Base-by-base conservation (phyloP, 53 echinoderm and acorn worm genomes). In the Crossaster papposus region DNA sequence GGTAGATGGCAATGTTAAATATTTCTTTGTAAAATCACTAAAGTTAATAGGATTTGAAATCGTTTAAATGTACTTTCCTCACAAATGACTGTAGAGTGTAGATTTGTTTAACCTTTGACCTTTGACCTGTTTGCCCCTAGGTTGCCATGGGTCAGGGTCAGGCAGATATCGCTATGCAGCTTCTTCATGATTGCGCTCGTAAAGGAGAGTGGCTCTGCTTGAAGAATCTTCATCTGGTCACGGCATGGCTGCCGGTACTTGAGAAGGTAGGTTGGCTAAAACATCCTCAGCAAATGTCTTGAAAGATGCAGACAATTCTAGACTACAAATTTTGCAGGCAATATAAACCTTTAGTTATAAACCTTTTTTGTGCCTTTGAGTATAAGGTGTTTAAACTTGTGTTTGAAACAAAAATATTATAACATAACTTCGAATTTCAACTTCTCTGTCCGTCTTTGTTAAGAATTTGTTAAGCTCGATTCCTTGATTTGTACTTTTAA, bases 101-200 rank as follows among this genome's bases (percentile, higher is more conserved):
- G 20, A 20, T 13, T 7, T 58, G 83, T 37, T 23, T 85, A 38
- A 85, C 35, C 36, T 34, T 64, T 83, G 83, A 83, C 31, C 0
- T 64, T 65, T 76, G 58, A 86, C 86, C 65, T 51, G 14, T 70
- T 30, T 17, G 4, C 30, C 15, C 11, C 24, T 51, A 96, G 96
- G 99, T 99, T 91, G 99, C 99, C 14, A 99, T 99, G 99, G 99
- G 96, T 44, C 99, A 99, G 83, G 99, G 99, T 23, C 96, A 96
- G 58, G 99, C 99, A 64, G 95, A 99, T 36, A 93, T 99, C 36
- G 99, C 99, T 58, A 96, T 99, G 95, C 99, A 99, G 88, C 93
- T 93, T 28, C 92, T 99, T 2, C 93, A 91, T 70, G 99, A 99
- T 3, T 95, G 99, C 64, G 79, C 99, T 64, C 90, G 96, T 51